Conservation (phyloP, 23 tunicate genomes). For the Aplidium turbinatum region DNA sequence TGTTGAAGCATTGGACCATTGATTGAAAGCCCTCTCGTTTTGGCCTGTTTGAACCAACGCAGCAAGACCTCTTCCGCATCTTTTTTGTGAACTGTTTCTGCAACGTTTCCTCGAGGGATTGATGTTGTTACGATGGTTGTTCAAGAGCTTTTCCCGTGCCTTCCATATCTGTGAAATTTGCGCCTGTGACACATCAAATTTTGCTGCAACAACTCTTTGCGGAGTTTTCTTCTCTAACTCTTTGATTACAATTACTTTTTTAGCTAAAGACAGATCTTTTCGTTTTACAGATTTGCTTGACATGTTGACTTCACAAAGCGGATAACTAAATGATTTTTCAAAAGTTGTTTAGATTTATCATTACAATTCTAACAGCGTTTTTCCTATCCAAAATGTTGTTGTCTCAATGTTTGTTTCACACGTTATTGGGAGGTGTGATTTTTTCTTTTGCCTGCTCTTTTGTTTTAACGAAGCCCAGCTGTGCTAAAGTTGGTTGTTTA, state of each 20-base stretch:
- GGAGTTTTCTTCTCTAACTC: conserved; percentile 17
- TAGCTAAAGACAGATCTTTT: conserved; percentile 20
- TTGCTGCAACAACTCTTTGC: conserved; percentile 24
- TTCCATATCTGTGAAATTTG: conserved; percentile 28
- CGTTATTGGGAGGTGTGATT: no score
- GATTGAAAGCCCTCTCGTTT: conserved; percentile 27
- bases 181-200: conserved; percentile 37
- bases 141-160: background rate
- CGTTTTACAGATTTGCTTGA: conserved; percentile 27
- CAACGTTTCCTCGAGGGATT: conserved; percentile 30
- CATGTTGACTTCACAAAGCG: no score
- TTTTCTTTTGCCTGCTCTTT: no score
- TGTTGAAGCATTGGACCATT: conserved; percentile 37
- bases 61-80: conserved; percentile 20
- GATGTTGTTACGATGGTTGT: background rate
- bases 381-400: no score
- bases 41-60: conserved; percentile 38
- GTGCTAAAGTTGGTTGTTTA: no score
- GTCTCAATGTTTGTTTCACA: no score
- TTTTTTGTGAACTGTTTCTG: conserved; percentile 7
- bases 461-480: no score
- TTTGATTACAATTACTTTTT: conserved; percentile 10
- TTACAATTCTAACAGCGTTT: no score
- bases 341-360: no score
- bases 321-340: no score